Percentiles rank a stretch among this genome's conserved stretches.
Conservation (phyloP, 2,888 invertebrate species). For the Volucella inflata region DNA sequence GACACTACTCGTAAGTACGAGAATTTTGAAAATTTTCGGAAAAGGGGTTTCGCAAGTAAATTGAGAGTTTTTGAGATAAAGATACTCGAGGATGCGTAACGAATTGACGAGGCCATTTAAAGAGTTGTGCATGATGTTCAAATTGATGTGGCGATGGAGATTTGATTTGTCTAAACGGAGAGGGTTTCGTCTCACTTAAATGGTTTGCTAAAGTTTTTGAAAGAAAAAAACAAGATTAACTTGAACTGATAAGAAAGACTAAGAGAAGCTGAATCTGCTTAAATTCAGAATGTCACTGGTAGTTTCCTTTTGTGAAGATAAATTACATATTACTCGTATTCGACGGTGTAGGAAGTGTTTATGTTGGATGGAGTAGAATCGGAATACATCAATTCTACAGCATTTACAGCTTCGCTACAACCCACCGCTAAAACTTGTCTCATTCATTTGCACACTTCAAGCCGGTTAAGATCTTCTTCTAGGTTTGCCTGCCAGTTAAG, state of each 20-base stretch:
- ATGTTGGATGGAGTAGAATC: too few relatives aligned
- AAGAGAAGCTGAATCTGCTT: constrained; percentile 51
- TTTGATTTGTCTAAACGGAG: constrained; percentile 64
- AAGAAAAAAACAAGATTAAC: too few relatives aligned
- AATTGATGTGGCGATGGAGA: constrained; percentile 62
- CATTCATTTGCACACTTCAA: too few relatives aligned
- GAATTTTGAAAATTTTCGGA: constrained; percentile 46
- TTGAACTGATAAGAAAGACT: constrained; percentile 31
- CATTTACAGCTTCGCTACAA: too few relatives aligned
- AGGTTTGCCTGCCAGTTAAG: too few relatives aligned
- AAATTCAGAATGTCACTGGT: neutral
- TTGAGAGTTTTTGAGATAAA: constrained; percentile 68
- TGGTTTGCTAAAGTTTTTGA: constrained; percentile 14
- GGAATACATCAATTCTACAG: too few relatives aligned
- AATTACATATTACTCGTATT: neutral
- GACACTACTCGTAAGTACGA: constrained; percentile 31
- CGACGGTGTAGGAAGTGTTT: neutral
- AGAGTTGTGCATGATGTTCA: constrained; percentile 61
- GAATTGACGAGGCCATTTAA: constrained; percentile 73
- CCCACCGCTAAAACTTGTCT: too few relatives aligned
- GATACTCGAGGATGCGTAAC: constrained; percentile 54
- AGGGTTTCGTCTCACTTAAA: neutral
- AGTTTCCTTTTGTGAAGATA: constrained; percentile 6
- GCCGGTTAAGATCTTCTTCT: too few relatives aligned
- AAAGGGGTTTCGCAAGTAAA: constrained; percentile 58